Conservation (phyloP, 2,888 invertebrate species). For the Dimorphilus gyrociliatus region DNA sequence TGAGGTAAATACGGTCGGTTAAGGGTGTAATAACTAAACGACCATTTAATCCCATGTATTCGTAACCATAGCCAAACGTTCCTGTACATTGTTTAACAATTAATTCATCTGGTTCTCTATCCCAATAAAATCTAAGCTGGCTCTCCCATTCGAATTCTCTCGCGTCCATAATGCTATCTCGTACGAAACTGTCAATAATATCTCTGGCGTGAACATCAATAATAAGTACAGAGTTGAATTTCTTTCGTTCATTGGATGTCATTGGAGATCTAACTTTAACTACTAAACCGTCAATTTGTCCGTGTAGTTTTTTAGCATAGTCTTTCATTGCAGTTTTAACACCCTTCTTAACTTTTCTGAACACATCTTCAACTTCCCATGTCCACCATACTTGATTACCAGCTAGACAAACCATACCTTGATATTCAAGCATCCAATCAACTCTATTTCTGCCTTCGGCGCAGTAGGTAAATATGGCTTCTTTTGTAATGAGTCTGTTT, state of each 20-base stretch:
- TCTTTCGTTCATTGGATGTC: conserved; percentile 60
- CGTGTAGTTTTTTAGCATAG: conserved; percentile 59
- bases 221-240: conserved; percentile 72
- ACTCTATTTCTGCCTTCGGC: conserved; percentile 53
- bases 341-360: conserved; percentile 45
- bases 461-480: conserved; percentile 69
- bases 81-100: conserved; percentile 65
- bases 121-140: conserved; percentile 79
- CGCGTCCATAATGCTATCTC: conserved; percentile 55
- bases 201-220: conserved; percentile 82
- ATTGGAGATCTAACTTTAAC: conserved; percentile 52
- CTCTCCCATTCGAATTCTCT: conserved; percentile 86
- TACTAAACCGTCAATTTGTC: conserved; percentile 66
- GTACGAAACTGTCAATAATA: conserved; percentile 55
- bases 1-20: conserved; percentile 78
- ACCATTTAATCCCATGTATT: conserved; percentile 84
- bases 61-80: conserved; percentile 76
- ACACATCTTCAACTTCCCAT: conserved; percentile 78
- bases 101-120: conserved; percentile 58
- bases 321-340: conserved; percentile 77
- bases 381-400: conserved; percentile 91
- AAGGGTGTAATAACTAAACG: conserved; percentile 76
- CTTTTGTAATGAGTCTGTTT: conserved; percentile 66
- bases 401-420: conserved; percentile 68
- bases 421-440: conserved; percentile 74